Conservation (phyloP, 2,113 vertebrate species). For the Varanus komodoensis region DNA sequence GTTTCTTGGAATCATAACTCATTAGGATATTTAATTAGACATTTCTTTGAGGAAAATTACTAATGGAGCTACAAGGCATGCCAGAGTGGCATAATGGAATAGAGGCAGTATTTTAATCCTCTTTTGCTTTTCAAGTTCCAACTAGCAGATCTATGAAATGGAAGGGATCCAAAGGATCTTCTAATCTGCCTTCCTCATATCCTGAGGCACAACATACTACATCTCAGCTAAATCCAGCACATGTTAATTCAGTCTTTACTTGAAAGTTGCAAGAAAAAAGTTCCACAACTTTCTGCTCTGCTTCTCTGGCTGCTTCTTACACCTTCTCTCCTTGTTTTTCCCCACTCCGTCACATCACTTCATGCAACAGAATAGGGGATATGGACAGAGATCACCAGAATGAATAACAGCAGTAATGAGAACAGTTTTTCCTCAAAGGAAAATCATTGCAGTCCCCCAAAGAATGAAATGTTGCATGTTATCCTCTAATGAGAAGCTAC, state of each 20-base stretch:
- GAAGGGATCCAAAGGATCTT: slow-evolving; percentile 1
- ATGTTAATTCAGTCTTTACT: not conserved
- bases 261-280: not conserved
- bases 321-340: not conserved
- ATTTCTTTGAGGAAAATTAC: slow-evolving; percentile 7
- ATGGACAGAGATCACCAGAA: not conserved
- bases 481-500: not conserved
- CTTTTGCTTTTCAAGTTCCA: slow-evolving; percentile 19
- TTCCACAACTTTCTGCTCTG: not conserved
- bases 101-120: not conserved
- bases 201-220: not conserved
- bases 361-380: not conserved
- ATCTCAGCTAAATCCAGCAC: not conserved
- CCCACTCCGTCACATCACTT: no score
- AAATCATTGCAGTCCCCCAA: not conserved
- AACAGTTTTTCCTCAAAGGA: not conserved
- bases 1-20: not conserved
- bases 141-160: not conserved
- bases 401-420: not conserved
- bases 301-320: not conserved
- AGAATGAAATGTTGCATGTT: not conserved
- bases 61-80: not conserved
- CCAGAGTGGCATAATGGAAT: slow-evolving; percentile 9
- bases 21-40: slow-evolving; percentile 2
- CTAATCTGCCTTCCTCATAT: not conserved